A percentile compares a stretch with the other conserved stretches of the same genome.
Evolutionary conservation across 1,140 invertebrate genomes (phyloP).

Genomic region (Archegozetes longisetosus): DNA sequence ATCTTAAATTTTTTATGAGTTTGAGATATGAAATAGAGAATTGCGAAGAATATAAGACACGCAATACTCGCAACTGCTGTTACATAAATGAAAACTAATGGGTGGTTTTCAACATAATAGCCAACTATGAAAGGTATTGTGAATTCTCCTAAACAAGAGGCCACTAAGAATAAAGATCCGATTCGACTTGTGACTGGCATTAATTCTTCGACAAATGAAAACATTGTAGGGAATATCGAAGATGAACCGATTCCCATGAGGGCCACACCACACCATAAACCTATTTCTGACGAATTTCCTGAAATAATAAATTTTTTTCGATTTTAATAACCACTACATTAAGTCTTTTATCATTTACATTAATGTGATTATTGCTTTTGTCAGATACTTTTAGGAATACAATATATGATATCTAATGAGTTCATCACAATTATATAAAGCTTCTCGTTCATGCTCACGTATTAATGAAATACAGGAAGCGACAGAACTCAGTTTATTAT

Average conservation of each 20-base stretch:
- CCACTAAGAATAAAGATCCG: constrained; percentile 33
- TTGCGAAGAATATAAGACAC: constrained; percentile 11
- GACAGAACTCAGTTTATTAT: no score
- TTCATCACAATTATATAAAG: no score
- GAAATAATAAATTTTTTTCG: constrained; percentile 16
- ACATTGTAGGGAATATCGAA: constrained; percentile 33
- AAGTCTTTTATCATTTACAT: no score
- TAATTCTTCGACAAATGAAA: constrained; percentile 35
- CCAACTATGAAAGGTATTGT: constrained; percentile 29
- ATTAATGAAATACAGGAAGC: no score
- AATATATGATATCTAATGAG: no score
- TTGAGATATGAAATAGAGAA: background rate
- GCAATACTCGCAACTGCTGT: background rate
- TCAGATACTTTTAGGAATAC: no score
- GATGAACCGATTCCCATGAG: constrained; percentile 34
- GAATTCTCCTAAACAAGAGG: constrained; percentile 35
- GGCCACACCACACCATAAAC: constrained; percentile 32
- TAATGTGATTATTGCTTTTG: no score
- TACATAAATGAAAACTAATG: constrained; percentile 27
- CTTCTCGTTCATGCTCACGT: no score
- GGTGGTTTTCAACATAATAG: constrained; percentile 26
- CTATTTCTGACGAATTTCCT: constrained; percentile 17
- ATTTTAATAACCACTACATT: no score
- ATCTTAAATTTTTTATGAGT: no score
- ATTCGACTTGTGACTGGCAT: constrained; percentile 33